Conservation (phyloP, 2,113 vertebrate genomes). For the Peucedramus taeniatus region DNA sequence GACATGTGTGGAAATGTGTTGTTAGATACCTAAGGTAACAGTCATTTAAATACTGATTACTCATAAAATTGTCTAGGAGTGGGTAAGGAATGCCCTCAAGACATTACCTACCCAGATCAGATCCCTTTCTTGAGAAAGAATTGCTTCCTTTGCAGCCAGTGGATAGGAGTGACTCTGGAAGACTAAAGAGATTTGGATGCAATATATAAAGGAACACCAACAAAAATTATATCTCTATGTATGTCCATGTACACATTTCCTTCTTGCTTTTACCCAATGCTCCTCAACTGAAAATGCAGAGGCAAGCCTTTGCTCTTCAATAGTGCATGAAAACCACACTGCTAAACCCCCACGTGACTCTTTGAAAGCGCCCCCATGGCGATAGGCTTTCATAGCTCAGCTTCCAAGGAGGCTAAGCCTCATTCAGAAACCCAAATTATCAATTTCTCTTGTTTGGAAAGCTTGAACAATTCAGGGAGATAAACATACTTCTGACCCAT, state of each 20-base stretch:
- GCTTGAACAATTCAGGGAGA: slow-evolving; percentile 3
- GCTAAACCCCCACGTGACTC: not conserved
- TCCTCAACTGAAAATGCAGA: not conserved
- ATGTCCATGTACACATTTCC: not conserved
- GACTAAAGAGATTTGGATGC: not conserved
- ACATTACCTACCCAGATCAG: not conserved
- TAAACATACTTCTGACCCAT: slow-evolving; percentile 30
- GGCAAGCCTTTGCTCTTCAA: not conserved
- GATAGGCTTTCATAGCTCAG: slow-evolving; percentile 6
- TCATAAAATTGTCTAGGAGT: not conserved
- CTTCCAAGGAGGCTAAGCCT: slow-evolving; percentile 11
- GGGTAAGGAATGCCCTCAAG: not conserved
- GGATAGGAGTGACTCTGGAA: not conserved
- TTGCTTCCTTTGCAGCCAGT: not conserved
- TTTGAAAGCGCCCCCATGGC: not conserved
- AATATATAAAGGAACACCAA: not conserved
- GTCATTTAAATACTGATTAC: not conserved
- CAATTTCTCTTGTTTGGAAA: slow-evolving; percentile 26
- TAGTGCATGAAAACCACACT: not conserved
- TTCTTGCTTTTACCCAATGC: not conserved
- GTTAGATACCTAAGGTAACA: not conserved
- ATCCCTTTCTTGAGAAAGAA: not conserved
- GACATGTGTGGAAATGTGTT: not conserved
- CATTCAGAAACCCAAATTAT: slow-evolving; percentile 34
- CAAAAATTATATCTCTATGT: not conserved